These are phyloP conservation scores for Oreonectes daqikongensis DNA, from an alignment of 2,797 vertebrate genomes.

Conservation along the genomic window DNA sequence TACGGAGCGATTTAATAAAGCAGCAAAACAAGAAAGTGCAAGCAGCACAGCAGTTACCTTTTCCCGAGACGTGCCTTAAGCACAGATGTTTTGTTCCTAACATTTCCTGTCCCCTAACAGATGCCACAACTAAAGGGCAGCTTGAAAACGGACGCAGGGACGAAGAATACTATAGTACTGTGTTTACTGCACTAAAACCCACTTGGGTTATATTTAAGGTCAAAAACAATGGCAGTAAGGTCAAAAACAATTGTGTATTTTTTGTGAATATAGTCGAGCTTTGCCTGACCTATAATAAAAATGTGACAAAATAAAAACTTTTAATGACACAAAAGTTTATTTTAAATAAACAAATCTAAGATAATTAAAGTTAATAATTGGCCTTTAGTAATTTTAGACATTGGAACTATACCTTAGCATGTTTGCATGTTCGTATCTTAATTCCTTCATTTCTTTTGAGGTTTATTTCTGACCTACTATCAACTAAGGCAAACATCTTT, in stretches of 20 bases:
- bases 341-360: no score
- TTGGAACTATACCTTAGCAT: background rate
- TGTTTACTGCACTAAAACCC: background rate
- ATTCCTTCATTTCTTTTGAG: slow-evolving; percentile 22
- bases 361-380: background rate
- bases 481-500: slow-evolving; percentile 31
- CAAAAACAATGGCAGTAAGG: background rate
- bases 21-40: slow-evolving; percentile 2
- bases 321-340: no score
- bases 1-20: background rate
- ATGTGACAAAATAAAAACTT: no score
- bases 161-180: background rate
- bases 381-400: no score
- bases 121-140: background rate
- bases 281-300: background rate
- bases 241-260: background rate
- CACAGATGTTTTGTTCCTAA: background rate
- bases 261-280: background rate
- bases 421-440: background rate
- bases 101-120: background rate
- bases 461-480: slow-evolving; percentile 43
- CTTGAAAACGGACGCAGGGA: background rate
- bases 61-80: background rate
- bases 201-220: background rate
- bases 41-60: background rate